Percentiles rank a stretch among this genome's conserved stretches.
Conservation (phyloP, 2,888 invertebrate species). For the Mesorhabditis spiculigera region DNA sequence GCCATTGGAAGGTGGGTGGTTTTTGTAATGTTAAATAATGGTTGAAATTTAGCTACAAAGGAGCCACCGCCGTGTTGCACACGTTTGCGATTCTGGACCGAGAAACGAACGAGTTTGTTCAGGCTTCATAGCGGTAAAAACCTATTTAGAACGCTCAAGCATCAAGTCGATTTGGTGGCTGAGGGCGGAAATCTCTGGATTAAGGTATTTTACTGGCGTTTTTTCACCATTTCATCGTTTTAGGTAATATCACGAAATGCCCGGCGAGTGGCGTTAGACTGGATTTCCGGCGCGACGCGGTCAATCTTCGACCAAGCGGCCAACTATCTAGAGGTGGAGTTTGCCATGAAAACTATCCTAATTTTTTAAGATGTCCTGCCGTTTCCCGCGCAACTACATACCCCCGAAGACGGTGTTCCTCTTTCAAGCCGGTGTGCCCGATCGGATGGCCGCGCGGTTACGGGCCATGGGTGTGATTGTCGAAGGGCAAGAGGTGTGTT, state of each 20-base stretch:
- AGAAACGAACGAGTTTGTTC: constrained; percentile 9
- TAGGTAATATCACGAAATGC: constrained; percentile 33
- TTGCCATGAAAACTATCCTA: background rate
- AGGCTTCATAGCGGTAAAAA: background rate
- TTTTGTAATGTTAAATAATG: constrained; percentile 3
- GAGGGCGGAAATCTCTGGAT: constrained; percentile 30
- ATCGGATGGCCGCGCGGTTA: constrained; percentile 30
- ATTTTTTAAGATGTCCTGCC: constrained; percentile 18
- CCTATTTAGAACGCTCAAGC: constrained; percentile 19
- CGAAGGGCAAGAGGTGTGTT: constrained; percentile 21
- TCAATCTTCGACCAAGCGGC: constrained; percentile 27
- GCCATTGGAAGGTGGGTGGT: constrained; percentile 14
- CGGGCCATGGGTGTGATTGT: constrained; percentile 28
- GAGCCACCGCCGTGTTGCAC: constrained; percentile 21
- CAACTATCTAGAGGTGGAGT: constrained; percentile 18
- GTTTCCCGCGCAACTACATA: constrained; percentile 22
- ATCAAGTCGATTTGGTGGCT: constrained; percentile 34
- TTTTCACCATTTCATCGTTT: constrained; percentile 12
- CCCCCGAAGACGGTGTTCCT: constrained; percentile 25
- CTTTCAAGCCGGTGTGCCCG: constrained; percentile 34
- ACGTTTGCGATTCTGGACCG: constrained; percentile 20
- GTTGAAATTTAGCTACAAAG: constrained; percentile 7
- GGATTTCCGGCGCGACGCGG: constrained; percentile 23
- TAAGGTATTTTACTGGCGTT: background rate
- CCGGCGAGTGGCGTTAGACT: constrained; percentile 30